Evolutionary conservation across 2,888 invertebrate species (phyloP), one percentile per base, ranked within the genome.

Genomic region (Noctua janthe): DNA sequence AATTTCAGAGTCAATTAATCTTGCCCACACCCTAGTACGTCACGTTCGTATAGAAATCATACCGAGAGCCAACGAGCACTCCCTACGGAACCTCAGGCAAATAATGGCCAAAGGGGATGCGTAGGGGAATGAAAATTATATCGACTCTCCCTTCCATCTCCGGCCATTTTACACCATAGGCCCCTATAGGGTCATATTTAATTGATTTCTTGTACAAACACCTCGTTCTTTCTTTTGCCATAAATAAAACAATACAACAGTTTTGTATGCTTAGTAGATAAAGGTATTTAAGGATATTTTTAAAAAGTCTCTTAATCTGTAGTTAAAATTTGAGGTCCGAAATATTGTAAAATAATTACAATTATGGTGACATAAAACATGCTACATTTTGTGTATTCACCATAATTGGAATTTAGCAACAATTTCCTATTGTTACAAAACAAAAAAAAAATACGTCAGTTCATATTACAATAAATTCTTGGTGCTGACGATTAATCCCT

Each of bases 1-100:
- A 93, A 93, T 94, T 93, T 92, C 85, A 84, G 87, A 90, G 86
- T 87, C 88, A 87, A 94, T 94, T 93, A 93, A 94, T 94, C 93
- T 92, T 92, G 85, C 82, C 78, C 81, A 71, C 90, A 83, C 89
- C 84, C 84, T 85, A 76, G 80, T 76, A 76, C 81, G 88, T 82
- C 90, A 90, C 91, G 91, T 89, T 85, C 83, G 75, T 78, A 71
- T 71, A 86, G 78, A 80, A 82, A 83, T 86, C 74, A 82, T 84
- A 84, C 72, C 56, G 74, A 75, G 74, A 75, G 84, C 86, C 73
- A 73, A 81, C 73, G 70, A 76, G 83, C 56, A 59, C 81, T 85
- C 90, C 81, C 84, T 54, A 77, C 59, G 83, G 82, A 82, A 77
- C 85, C 81, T 81, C 76, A 29, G 84, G 86, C 87, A 87, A 89